Evolutionary conservation across 2,797 vertebrate species (phyloP).

Genomic region (Rhynchotus rufescens): DNA sequence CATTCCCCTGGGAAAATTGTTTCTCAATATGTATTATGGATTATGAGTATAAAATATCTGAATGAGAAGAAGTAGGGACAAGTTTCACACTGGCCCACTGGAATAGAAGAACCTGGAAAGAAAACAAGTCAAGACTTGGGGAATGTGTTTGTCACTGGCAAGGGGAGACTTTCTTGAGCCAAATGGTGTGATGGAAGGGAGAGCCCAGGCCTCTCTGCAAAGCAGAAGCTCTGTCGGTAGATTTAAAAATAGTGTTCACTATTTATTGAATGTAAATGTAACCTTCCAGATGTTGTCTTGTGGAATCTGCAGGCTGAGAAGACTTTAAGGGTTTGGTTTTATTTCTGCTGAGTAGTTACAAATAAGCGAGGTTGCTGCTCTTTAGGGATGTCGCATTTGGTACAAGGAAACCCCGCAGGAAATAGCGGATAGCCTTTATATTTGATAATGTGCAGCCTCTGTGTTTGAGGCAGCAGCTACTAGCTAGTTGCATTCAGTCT

Average conservation of each 20-base stretch:
- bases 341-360: neutral
- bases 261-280: neutral
- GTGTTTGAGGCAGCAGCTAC: neutral
- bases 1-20: neutral
- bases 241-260: neutral
- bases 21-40: neutral
- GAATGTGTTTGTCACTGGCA: neutral
- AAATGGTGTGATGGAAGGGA: neutral
- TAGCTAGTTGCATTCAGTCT: neutral
- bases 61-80: neutral
- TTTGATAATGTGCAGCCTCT: accelerated
- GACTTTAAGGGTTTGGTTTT: neutral
- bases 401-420: neutral
- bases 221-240: neutral
- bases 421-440: accelerated
- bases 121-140: neutral
- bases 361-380: accelerated
- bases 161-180: neutral
- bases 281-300: neutral
- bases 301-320: neutral
- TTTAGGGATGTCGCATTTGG: neutral
- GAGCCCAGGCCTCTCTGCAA: neutral
- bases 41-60: neutral
- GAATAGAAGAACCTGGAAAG: neutral
- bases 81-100: neutral